Evolutionary conservation across 2,797 vertebrate genomes (phyloP), one percentile per base, ranked within the genome.

Genomic region (Ambastaia sidthimunki): DNA sequence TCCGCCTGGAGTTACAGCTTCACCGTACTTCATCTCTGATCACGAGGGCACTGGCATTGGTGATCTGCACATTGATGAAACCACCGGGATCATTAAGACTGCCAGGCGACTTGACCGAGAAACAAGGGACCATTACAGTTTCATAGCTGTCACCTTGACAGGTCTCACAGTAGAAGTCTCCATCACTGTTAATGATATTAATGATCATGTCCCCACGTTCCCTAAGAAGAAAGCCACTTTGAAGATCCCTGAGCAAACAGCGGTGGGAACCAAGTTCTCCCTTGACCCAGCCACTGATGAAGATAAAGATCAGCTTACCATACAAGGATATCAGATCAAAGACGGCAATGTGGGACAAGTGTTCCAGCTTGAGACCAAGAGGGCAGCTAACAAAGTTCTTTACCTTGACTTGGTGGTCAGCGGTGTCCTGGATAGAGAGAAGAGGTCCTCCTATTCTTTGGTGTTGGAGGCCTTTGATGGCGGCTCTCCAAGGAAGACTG

Each of bases 21-120:
- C 93, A 81, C 95, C 97, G 90, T 99, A 96, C 88, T 99, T 99
- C 89, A 99, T 99, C 91, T 98, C 97, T 0, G 97, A 98, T 47
- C 96, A 96, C 71, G 97, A 97, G 84, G 95, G 95, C 80, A 97
- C 95, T 0, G 95, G 96, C 0, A 94, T 99, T 7, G 92, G 95
- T 80, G 98, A 99, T 86, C 89, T 99, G 80, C 89, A 93, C 80
- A 98, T 99, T 0, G 96, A 99, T 0, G 97, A 98, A 83, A 96
- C 94, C 85, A 98, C 95, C 0, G 98, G 98, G 16, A 97, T 98
- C 74, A 96, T 99, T 78, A 97, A 95, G 79, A 97, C 97, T 0
- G 96, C 96, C 18, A 94, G 94, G 0, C 92, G 95, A 10, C 89
- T 99, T 76, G 97, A 99, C 91, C 93, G 96, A 0, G 97, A 99